These are phyloP conservation scores for Aplysina aerophoba DNA, from an alignment of 37 sponge, comb jelly and placozoan species.

Conservation along the genomic window DNA sequence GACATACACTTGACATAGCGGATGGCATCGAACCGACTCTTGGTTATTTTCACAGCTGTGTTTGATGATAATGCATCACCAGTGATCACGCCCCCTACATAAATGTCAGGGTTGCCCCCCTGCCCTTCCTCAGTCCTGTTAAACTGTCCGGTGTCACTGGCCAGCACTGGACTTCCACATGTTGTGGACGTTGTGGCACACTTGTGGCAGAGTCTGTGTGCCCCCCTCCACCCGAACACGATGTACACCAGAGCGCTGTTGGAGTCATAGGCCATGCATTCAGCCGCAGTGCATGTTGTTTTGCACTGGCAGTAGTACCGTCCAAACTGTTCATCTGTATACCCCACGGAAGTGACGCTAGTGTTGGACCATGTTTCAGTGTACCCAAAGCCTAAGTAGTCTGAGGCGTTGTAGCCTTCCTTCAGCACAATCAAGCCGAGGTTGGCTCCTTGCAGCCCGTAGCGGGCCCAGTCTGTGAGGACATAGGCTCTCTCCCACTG, in stretches of 20 bases:
- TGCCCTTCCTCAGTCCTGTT: no score
- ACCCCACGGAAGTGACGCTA: not conserved
- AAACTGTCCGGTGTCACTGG: no score
- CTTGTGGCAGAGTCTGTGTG: not conserved
- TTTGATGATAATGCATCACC: no score
- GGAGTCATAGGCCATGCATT: not conserved
- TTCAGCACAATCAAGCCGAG: not conserved
- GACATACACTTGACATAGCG: no score
- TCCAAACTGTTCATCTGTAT: not conserved
- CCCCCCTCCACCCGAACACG: not conserved
- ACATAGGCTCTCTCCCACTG: constrained; percentile 28
- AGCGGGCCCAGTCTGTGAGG: not conserved
- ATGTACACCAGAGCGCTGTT: not conserved
- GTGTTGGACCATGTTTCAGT: not conserved
- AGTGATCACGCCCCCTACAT: no score
- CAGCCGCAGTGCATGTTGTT: not conserved
- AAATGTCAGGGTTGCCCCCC: no score
- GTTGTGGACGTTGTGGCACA: not conserved
- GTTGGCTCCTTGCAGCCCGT: not conserved
- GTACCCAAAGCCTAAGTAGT: constrained; percentile 5
- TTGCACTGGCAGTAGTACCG: constrained; percentile 11
- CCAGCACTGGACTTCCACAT: not conserved
- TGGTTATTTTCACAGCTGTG: no score
- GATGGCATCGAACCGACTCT: no score
- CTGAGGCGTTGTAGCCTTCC: not conserved